Percentiles rank a stretch among this genome's conserved stretches.
Evolutionary conservation across 37 sponge, comb jelly and placozoan genomes (phyloP).

Genomic region (Dysidea cf. avara): DNA sequence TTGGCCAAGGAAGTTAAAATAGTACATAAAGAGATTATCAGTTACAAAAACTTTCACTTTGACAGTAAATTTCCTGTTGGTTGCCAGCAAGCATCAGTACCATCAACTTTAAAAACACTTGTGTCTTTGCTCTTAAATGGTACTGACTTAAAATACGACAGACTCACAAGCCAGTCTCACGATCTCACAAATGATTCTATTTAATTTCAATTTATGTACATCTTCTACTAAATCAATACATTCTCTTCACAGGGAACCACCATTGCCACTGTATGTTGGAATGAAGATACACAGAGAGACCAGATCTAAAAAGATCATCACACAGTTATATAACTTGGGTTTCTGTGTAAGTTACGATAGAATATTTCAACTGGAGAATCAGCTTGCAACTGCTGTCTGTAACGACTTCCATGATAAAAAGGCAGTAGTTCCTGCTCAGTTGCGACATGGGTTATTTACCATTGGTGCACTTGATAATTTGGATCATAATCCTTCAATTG

Average conservation of each 20-base stretch:
- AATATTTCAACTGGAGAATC: conserved; percentile 10
- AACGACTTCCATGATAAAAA: too few relatives aligned
- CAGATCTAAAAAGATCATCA: too few relatives aligned
- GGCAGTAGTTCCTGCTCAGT: too few relatives aligned
- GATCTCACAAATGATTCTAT: conserved; percentile 12
- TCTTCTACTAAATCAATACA: background rate
- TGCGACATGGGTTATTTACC: too few relatives aligned
- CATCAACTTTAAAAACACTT: conserved; percentile 6
- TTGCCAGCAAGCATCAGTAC: conserved; percentile 22
- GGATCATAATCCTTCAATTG: too few relatives aligned
- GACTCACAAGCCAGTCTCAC: conserved; percentile 28
- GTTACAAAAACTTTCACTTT: background rate
- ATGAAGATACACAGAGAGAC: too few relatives aligned
- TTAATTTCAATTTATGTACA: conserved; percentile 15
- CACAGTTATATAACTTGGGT: conserved; percentile 12
- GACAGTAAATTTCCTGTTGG: conserved; percentile 2
- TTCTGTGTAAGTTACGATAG: conserved; percentile 13
- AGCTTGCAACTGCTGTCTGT: too few relatives aligned
- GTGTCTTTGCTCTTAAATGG: conserved; percentile 10
- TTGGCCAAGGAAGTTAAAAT: conserved; percentile 1
- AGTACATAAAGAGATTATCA: background rate
- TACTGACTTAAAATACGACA: conserved; percentile 4
- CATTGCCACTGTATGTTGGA: too few relatives aligned
- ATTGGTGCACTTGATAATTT: too few relatives aligned
- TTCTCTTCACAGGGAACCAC: conserved; percentile 2